Evolutionary conservation across 1,140 invertebrate genomes (phyloP), one percentile per base, ranked within the genome.

Genomic region (Lithobius niger): DNA sequence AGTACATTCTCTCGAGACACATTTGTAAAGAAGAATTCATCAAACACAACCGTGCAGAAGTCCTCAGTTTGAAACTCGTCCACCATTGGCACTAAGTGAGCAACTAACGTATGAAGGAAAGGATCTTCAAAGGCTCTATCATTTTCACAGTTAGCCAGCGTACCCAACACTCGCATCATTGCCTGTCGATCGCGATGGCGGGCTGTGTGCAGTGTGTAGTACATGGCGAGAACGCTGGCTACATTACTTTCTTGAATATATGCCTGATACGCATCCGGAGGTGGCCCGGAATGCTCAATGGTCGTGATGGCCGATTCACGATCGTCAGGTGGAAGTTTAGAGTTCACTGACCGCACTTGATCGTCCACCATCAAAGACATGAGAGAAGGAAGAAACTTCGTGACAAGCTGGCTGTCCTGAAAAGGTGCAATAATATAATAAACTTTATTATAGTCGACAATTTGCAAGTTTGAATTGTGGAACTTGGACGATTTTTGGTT

Each of bases 291-390:
- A 73, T 95, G 91, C 70, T 95, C 91, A 65, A 94, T 94, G 56
- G 88, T 87, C 13, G 88, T 90, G 57, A 94, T 82, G 18, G 89
- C 88, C 16, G 88, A 88, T 67, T 91, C 88, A 59, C 88, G 77
- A 65, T 96, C 92, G 70, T 97, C 92, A n/a, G 84, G 85, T 19
- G 90, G 90, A 51, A 96, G 69, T 73, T 88, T 92, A 16, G 81
- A 79, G 63, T 89, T 88, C 13, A 96, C 68, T 54, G 81, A 77
- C 62, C 92, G 75, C 10, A 95, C 88, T 77, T 96, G 91, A 72
- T 98, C 94, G 71, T 98, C 94, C 0, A 96, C 92, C 83, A 98
- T 94, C 1, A 97, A 73, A 0, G 87, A 89, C 82, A 96, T 90
- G 13, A 98, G 73, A 1, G 88, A 86, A 1, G 94, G 92, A 55